Evolutionary conservation across 2,888 invertebrate genomes (phyloP).

Genomic region (Allophyes oxyacanthae): DNA sequence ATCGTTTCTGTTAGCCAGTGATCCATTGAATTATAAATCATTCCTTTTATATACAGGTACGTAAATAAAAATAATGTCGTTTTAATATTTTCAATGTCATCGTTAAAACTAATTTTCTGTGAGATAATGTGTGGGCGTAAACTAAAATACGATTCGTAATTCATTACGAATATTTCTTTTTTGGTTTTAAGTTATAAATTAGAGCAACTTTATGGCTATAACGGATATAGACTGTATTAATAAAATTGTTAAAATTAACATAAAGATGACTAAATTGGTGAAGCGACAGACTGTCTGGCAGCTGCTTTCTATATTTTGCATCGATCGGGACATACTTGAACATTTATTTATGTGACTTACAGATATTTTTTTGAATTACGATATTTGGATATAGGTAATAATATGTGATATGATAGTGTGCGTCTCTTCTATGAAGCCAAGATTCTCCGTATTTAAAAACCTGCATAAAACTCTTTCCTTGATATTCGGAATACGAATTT

Average conservation of each 20-base stretch:
- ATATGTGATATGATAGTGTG: too few species aligned
- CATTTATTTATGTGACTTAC: too few species aligned
- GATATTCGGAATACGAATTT: too few species aligned
- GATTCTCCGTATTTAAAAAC: too few species aligned
- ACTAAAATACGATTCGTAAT: constrained; percentile 24
- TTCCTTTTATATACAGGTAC: constrained; percentile 36
- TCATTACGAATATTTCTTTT: constrained; percentile 24
- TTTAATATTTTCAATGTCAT: constrained; percentile 34
- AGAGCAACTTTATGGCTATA: constrained; percentile 26
- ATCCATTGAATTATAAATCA: constrained; percentile 33
- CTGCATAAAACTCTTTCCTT: too few species aligned
- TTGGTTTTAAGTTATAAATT: constrained; percentile 39
- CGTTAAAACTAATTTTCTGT: constrained; percentile 15
- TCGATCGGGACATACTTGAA: background rate
- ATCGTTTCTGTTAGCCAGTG: constrained; percentile 24
- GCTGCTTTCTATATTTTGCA: constrained; percentile 1
- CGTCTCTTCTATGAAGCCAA: too few species aligned
- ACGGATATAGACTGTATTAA: constrained; percentile 25
- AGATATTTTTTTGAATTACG: too few species aligned
- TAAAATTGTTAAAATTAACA: constrained; percentile 30
- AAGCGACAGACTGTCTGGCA: constrained; percentile 41
- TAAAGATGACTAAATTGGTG: constrained; percentile 43
- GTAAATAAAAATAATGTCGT: constrained; percentile 38
- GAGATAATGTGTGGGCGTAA: constrained; percentile 29
- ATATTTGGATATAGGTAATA: too few species aligned